phyloP scores from a whole-genome alignment of 2,888 invertebrate species.

The Platerodrilus igneus region DNA sequence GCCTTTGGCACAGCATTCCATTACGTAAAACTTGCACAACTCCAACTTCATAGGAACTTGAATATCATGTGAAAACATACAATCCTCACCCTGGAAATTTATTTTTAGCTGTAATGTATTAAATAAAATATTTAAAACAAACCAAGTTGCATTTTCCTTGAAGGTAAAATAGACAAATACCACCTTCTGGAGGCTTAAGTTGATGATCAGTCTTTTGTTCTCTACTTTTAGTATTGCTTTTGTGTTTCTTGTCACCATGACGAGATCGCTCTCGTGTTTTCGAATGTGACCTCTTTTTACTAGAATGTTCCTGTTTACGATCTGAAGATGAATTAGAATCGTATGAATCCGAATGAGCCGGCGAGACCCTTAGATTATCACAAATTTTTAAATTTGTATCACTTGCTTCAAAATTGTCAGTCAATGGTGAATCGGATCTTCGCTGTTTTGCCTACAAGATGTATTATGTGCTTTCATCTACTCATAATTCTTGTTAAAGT shows the following conservation, averaged over 20 bases:
- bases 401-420: too few species aligned
- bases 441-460: too few species aligned
- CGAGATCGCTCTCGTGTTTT: slow-evolving; percentile 20
- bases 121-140: too few species aligned
- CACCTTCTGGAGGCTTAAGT: slow-evolving; percentile 49
- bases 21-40: slow-evolving; percentile 92
- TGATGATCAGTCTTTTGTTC: slow-evolving; percentile 44
- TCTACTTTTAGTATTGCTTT: slow-evolving; percentile 26
- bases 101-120: slow-evolving; percentile 2
- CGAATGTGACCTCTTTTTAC: slow-evolving; percentile 19
- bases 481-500: too few species aligned
- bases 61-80: slow-evolving; percentile 81
- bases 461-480: too few species aligned
- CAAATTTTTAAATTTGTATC: too few species aligned
- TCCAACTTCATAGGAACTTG: slow-evolving; percentile 83
- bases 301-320: slow-evolving; percentile 17
- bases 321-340: slow-evolving; percentile 54
- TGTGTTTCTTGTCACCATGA: slow-evolving; percentile 27
- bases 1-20: slow-evolving; percentile 92
- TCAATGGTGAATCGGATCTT: too few species aligned
- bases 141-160: slow-evolving; percentile 82
- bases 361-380: too few species aligned
- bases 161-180: slow-evolving; percentile 78
- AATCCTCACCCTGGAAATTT: slow-evolving; percentile 64
- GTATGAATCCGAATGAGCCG: too few species aligned